A percentile compares a stretch with the other conserved stretches of the same genome.
phyloP scores from a whole-genome alignment of 2,888 invertebrate genomes.

The Calliphora vomitoria region DNA sequence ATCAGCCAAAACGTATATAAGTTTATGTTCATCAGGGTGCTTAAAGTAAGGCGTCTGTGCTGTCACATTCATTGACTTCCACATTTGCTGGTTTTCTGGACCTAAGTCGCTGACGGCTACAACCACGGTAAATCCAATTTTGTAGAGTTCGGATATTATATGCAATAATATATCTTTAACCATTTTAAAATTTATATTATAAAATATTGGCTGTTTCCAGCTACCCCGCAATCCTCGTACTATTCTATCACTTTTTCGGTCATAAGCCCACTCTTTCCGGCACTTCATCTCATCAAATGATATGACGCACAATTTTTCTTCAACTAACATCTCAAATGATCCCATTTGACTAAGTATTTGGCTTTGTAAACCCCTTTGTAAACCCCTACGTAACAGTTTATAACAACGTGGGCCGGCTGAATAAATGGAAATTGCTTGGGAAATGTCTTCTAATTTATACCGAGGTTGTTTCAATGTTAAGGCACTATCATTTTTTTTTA shows the following conservation, averaged over 20 bases:
- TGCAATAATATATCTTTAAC: constrained; percentile 18
- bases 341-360: background rate
- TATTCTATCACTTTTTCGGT: constrained; percentile 46
- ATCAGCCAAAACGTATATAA: background rate
- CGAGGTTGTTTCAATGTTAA: background rate
- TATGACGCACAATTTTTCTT: constrained; percentile 57
- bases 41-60: background rate
- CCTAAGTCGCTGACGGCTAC: background rate
- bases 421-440: constrained; percentile 5
- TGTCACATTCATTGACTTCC: background rate
- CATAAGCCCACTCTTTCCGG: constrained; percentile 58
- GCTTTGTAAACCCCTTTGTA: background rate
- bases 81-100: background rate
- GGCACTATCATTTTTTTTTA: background rate
- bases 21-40: background rate
- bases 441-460: background rate
- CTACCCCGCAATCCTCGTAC: constrained; percentile 47
- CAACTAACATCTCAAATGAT: constrained; percentile 5
- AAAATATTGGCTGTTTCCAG: constrained; percentile 68
- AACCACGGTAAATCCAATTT: background rate
- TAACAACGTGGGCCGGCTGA: constrained; percentile 42
- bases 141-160: background rate
- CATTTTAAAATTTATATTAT: constrained; percentile 56
- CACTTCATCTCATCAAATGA: constrained; percentile 70
- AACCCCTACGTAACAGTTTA: constrained; percentile 16